Evolutionary conservation across 2,888 invertebrate species (phyloP).

Genomic region (Conops quadrifasciatus): DNA sequence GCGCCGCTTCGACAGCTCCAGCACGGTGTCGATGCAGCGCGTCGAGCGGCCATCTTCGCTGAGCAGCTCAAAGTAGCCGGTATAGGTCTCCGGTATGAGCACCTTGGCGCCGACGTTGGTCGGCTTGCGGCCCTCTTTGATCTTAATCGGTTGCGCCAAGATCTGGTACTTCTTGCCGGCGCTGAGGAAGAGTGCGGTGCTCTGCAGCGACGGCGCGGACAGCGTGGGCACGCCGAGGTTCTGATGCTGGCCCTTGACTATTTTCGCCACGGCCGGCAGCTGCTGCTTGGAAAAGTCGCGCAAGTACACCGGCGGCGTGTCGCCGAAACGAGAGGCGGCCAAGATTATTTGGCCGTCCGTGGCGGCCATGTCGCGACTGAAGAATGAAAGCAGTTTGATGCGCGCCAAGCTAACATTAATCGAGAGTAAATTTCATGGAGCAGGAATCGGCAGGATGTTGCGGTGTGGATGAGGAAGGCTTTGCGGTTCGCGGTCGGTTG

Average conservation of each 20-base stretch:
- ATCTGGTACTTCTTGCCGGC: slow-evolving; percentile 87
- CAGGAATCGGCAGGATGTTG: slow-evolving; percentile 31
- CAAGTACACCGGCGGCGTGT: slow-evolving; percentile 56
- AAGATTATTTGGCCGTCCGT: slow-evolving; percentile 90
- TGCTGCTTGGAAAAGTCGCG: slow-evolving; percentile 74
- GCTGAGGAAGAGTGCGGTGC: slow-evolving; percentile 85
- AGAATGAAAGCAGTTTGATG: slow-evolving; percentile 64
- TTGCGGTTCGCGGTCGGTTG: background rate
- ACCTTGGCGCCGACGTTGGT: slow-evolving; percentile 81
- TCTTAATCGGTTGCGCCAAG: slow-evolving; percentile 87
- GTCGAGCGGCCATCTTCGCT: slow-evolving; percentile 94
- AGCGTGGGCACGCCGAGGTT: slow-evolving; percentile 88
- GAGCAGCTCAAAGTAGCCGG: slow-evolving; percentile 91
- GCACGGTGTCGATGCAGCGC: slow-evolving; percentile 87
- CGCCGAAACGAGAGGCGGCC: slow-evolving; percentile 76
- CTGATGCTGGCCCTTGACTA: slow-evolving; percentile 93
- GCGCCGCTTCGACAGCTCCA: slow-evolving; percentile 80
- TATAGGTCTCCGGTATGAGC: slow-evolving; percentile 88
- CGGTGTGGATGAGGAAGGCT: no score
- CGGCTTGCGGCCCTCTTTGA: slow-evolving; percentile 85
- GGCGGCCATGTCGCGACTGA: slow-evolving; percentile 77
- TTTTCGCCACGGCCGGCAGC: slow-evolving; percentile 86
- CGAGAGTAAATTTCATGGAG: slow-evolving; percentile 64
- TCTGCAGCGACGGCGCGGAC: slow-evolving; percentile 85
- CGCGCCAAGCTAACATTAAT: slow-evolving; percentile 65